These are phyloP conservation scores for Redunca redunca DNA, from an alignment of 2,113 vertebrate species.

Conservation along the genomic window DNA sequence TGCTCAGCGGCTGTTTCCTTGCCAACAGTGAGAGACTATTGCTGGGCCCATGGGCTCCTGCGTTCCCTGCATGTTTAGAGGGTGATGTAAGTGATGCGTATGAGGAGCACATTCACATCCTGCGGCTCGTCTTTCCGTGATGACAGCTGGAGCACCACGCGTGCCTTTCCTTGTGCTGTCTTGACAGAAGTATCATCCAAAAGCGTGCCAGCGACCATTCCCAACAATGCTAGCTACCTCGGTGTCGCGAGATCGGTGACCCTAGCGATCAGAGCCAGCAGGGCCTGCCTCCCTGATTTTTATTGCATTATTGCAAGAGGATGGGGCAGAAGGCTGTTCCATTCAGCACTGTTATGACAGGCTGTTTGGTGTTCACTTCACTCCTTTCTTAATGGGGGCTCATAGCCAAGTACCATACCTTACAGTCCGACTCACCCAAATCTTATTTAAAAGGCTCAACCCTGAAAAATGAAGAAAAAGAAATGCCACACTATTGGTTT, in stretches of 20 bases:
- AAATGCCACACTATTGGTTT: constrained; percentile 29
- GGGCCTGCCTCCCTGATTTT: background rate
- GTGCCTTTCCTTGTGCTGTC: background rate
- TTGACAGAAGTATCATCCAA: accelerated
- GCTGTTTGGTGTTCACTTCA: background rate
- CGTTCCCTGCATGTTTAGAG: accelerated
- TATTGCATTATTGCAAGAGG: background rate
- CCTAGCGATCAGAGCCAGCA: background rate
- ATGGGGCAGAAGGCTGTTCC: background rate
- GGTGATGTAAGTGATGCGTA: accelerated
- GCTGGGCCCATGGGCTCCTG: accelerated
- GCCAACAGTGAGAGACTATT: accelerated
- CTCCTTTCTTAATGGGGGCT: background rate
- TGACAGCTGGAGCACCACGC: accelerated
- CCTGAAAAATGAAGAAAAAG: background rate
- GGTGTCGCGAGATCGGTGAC: accelerated
- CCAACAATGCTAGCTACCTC: accelerated
- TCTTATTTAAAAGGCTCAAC: background rate
- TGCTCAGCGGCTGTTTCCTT: background rate
- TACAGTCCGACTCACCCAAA: background rate
- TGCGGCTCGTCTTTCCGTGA: background rate
- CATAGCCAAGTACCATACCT: background rate
- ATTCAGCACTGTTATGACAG: background rate
- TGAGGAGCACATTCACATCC: accelerated
- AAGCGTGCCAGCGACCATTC: background rate